Base-by-base conservation (phyloP, 2,888 invertebrate species). In the Amaurobius ferox region DNA sequence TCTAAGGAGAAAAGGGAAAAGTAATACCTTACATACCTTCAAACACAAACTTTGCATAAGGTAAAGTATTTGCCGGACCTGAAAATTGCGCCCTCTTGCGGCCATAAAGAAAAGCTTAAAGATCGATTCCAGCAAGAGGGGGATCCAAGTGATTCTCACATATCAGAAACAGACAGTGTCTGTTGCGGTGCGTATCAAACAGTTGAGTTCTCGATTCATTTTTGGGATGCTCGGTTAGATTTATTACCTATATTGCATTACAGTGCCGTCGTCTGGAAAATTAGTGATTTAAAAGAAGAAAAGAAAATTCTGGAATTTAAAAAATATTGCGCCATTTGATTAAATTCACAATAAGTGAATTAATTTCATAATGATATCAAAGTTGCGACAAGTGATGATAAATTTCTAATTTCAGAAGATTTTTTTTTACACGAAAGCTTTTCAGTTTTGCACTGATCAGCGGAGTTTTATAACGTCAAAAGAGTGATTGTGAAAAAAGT, bases 91-190 rank as follows among this genome's bases (percentile, higher is more conserved):
- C 77, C 83, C 62, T 55, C 83, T 71, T 39, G 13, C 29, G 83
- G 64, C 28, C 6, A 72, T 48, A 30, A 28, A 32, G 19, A 48
- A 30, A 77, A 83, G 55, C 77, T 71, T 11, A 26, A 55, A 48
- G 30, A 77, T 83, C 83, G 83, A 83, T 83, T 71, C 62, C 11
- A n/a, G 5, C 1, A 19, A 55, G 83, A 64, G 77, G 77, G 77
- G 83, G 55, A 77, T 83, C 83, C 66, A 61, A 83, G 77, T 66
- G 77, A 83, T 77, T 30, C 71, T 28, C 48, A 32, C 19, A 68
- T 66, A 64, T 48, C 30, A 64, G 29, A 71, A 76, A 61, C 83
- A 83, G 83, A 83, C 77, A 77, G 66, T 83, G 83, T 83, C 83
- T 83, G 77, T 77, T 74, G 19, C 26, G 39, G 74, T 68, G 30